A percentile compares a stretch with the other conserved stretches of the same genome.
phyloP scores from a whole-genome alignment of 2,888 invertebrate genomes.

The Volucella inanis region DNA sequence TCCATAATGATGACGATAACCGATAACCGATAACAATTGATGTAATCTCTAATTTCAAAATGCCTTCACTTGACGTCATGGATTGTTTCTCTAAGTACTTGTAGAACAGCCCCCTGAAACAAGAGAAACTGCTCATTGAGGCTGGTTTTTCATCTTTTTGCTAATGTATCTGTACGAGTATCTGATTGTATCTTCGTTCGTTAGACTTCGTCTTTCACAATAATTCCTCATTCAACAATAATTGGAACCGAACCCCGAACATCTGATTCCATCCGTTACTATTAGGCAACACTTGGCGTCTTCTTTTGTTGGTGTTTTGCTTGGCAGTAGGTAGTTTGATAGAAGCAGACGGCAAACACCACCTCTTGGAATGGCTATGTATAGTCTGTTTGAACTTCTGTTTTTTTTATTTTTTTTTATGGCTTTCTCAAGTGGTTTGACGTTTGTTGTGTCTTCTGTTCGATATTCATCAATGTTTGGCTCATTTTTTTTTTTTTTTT shows the following conservation, averaged over 20 bases:
- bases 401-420: constrained; percentile 17
- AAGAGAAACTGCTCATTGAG: constrained; percentile 37
- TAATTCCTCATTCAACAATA: constrained; percentile 9
- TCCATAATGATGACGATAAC: constrained; percentile 62
- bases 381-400: constrained; percentile 2
- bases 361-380: constrained; percentile 53
- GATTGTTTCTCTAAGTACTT: constrained; percentile 25
- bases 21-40: constrained; percentile 61
- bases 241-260: constrained; percentile 40
- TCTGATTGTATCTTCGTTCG: not conserved
- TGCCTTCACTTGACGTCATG: constrained; percentile 65
- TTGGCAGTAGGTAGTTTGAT: too few species aligned
- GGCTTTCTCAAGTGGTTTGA: constrained; percentile 39
- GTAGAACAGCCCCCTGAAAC: not conserved
- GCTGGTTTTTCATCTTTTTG: not conserved
- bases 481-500: not conserved
- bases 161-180: not conserved
- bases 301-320: not conserved
- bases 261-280: constrained; percentile 56
- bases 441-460: constrained; percentile 24
- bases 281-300: constrained; percentile 56
- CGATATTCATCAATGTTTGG: not conserved
- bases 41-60: not conserved
- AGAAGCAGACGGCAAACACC: constrained; percentile 41
- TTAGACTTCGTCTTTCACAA: constrained; percentile 55